phyloP scores from a whole-genome alignment of 92 coral and sea anemone genomes.

The Palythoa heliodiscus region DNA sequence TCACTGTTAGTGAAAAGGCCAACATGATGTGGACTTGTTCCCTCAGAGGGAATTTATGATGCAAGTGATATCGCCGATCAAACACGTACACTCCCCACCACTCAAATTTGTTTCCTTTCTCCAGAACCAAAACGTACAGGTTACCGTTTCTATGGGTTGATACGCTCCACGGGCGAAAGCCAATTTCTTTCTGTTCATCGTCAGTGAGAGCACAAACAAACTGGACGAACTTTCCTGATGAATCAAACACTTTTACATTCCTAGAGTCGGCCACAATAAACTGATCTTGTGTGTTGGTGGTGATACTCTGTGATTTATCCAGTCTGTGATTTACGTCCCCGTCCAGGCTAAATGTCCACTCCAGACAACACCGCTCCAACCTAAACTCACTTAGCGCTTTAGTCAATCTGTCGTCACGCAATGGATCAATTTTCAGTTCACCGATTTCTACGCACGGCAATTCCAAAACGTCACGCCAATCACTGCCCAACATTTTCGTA shows the following conservation, averaged over 20 bases:
- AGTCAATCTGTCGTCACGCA: conserved; percentile 19
- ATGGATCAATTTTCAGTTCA: conserved; percentile 12
- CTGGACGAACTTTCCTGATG: neutral
- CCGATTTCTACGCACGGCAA: conserved; percentile 17
- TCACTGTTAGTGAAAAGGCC: neutral
- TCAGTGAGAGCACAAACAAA: neutral
- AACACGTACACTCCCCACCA: neutral
- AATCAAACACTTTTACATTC: neutral
- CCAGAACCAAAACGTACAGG: neutral
- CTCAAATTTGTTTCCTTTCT: neutral
- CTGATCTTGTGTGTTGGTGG: neutral
- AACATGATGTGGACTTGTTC: neutral
- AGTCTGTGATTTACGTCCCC: conserved; percentile 15
- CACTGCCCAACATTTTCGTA: neutral
- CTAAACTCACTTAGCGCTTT: neutral
- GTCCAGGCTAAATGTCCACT: conserved; percentile 37
- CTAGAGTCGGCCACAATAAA: neutral
- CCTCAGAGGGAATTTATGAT: neutral
- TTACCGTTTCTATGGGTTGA: neutral
- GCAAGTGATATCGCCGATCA: neutral
- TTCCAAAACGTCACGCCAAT: neutral
- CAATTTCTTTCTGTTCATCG: neutral
- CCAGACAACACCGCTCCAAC: conserved; percentile 29
- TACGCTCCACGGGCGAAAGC: neutral
- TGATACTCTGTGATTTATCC: neutral